These are phyloP conservation scores for Selenia dentaria DNA, from an alignment of 2,888 invertebrate species.

Conservation along the genomic window DNA sequence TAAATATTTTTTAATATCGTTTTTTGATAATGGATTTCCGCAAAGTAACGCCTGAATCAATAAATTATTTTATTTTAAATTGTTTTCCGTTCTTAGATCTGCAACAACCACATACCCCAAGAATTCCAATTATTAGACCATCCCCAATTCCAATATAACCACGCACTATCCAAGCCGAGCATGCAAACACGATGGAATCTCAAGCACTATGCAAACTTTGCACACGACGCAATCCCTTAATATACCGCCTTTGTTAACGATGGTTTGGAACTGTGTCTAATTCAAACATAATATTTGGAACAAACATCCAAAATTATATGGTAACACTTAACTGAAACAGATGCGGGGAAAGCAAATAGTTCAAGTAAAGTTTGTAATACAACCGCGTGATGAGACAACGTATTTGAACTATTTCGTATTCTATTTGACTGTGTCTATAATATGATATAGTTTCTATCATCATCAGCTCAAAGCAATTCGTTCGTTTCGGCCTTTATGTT, in stretches of 20 bases:
- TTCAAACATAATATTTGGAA: slow-evolving; percentile 31
- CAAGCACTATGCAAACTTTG: slow-evolving; percentile 56
- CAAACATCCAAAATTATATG: slow-evolving; percentile 21
- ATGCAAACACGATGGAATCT: slow-evolving; percentile 62
- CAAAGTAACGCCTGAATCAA: too few relatives aligned
- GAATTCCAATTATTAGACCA: slow-evolving; percentile 1
- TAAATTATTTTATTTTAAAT: too few relatives aligned
- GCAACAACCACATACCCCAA: too few relatives aligned
- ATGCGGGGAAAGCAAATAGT: slow-evolving; percentile 13
- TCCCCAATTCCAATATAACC: slow-evolving; percentile 12
- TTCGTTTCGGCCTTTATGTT: too few relatives aligned
- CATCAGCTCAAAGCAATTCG: too few relatives aligned
- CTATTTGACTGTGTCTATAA: too few relatives aligned
- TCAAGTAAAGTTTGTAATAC: neutral
- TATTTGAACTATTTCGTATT: too few relatives aligned
- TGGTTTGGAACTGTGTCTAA: slow-evolving; percentile 27
- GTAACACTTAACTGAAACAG: slow-evolving; percentile 22
- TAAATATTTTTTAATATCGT: too few relatives aligned
- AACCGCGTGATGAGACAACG: too few relatives aligned
- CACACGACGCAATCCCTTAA: slow-evolving; percentile 23
- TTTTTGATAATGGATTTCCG: too few relatives aligned
- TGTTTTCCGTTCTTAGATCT: too few relatives aligned
- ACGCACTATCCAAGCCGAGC: slow-evolving; percentile 5
- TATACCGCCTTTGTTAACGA: slow-evolving; percentile 28
- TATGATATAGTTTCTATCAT: too few relatives aligned